Percentiles rank a stretch among this genome's conserved stretches.
phyloP scores from a whole-genome alignment of 2,113 vertebrate species.

The Taurulus bubalis region DNA sequence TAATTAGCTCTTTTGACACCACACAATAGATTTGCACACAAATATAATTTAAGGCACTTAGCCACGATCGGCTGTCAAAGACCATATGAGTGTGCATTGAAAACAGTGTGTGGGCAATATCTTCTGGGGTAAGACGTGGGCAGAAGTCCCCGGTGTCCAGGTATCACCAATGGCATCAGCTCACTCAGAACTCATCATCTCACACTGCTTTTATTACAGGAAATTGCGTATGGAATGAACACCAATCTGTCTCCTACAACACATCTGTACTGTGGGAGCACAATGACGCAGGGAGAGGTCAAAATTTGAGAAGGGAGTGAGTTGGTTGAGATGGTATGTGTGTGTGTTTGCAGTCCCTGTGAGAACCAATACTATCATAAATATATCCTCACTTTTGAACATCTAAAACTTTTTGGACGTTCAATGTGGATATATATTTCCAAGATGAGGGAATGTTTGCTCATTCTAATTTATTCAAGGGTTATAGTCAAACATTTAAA shows the following conservation, averaged over 20 bases:
- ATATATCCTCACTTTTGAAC: background rate
- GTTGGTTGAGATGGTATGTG: slow-evolving; percentile 4
- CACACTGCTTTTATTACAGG: slow-evolving; percentile 76
- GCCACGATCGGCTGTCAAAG: background rate
- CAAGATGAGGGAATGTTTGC: slow-evolving; percentile 15
- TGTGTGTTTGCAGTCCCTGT: slow-evolving; percentile 24
- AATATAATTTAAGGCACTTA: background rate
- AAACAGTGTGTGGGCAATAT: background rate
- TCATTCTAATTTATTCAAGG: slow-evolving; percentile 14
- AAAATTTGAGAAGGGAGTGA: slow-evolving; percentile 36
- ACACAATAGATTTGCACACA: background rate
- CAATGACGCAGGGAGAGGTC: slow-evolving; percentile 50
- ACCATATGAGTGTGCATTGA: background rate
- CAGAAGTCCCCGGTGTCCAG: slow-evolving; percentile 56
- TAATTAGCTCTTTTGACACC: background rate
- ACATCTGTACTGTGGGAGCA: slow-evolving; percentile 47
- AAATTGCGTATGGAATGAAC: slow-evolving; percentile 69
- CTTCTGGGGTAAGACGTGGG: slow-evolving; percentile 33
- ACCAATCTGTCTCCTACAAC: slow-evolving; percentile 50
- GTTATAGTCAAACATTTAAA: background rate
- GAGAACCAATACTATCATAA: slow-evolving; percentile 19
- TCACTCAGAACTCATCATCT: slow-evolving; percentile 50
- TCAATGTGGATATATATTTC: slow-evolving; percentile 15
- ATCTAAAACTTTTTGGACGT: background rate
- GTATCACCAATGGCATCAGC: slow-evolving; percentile 72